Evolutionary conservation across 2,113 vertebrate species (phyloP).

Genomic region (Papio anubis): DNA sequence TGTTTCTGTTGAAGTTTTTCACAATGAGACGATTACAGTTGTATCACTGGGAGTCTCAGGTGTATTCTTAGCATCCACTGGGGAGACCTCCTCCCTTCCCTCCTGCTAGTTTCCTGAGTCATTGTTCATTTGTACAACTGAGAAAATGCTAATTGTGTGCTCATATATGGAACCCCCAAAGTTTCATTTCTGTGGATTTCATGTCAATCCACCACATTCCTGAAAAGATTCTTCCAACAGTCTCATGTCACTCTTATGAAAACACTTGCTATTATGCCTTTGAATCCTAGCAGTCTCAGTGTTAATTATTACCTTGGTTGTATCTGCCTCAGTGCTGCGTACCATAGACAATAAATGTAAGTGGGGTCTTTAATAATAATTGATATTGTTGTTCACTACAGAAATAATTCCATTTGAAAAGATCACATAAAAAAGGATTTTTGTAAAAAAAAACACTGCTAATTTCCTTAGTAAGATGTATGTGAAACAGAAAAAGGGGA

Average conservation of each 20-base stretch:
- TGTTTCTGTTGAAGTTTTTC: background rate
- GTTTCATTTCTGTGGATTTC: background rate
- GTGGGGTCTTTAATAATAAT: background rate
- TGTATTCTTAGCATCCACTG: background rate
- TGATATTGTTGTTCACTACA: background rate
- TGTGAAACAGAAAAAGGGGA: background rate
- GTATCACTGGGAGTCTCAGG: background rate
- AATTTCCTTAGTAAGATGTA: background rate
- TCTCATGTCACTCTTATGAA: background rate
- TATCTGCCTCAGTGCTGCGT: background rate
- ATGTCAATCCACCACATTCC: background rate
- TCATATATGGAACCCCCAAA: background rate
- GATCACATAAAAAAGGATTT: background rate
- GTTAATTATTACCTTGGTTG: background rate
- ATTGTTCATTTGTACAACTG: background rate
- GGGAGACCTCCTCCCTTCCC: background rate
- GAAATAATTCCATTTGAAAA: slow-evolving; percentile 3
- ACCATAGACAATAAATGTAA: background rate
- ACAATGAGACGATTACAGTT: background rate
- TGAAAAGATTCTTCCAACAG: background rate
- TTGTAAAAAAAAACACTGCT: background rate
- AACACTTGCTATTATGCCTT: slow-evolving; percentile 34
- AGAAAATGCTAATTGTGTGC: background rate
- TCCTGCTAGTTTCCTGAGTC: slow-evolving; percentile 5
- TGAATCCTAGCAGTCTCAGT: background rate